Evolutionary conservation across 2,797 vertebrate genomes (phyloP), one percentile per base, ranked within the genome.

Genomic region (Diglossa cyanea): DNA sequence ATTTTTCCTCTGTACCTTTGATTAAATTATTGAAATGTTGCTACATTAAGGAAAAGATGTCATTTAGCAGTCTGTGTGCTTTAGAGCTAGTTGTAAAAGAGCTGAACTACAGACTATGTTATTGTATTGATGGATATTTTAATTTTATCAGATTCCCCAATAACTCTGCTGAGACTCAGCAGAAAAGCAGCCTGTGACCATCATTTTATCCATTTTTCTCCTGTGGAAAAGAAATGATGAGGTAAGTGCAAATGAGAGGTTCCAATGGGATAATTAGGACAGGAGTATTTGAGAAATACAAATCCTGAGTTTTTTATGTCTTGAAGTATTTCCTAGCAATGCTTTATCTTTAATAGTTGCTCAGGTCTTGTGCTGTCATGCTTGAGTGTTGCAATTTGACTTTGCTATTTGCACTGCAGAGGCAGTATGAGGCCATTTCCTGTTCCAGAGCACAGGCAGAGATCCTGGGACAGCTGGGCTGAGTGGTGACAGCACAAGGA

Each of bases 1-100:
- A 54, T 76, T 86, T 93, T 91, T 66, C 66, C 28, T 82, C 67
- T 57, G 28, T 48, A 79, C 2, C 35, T 89, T 89, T 92, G 40
- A 79, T 95, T 71, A 77, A 83, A 70, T 89, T 85, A 95, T 71
- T 91, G 92, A 91, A 93, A 89, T 39, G 26, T 70, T 84, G 55
- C 79, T 84, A 33, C 57, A 84, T 79, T 86, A 87, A 88, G 51
- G 55, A 93, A 92, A 89, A 73, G 2, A 23, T 85, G 11, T 14
- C 21, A 66, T 92, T 93, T 79, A 86, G 16, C n/a, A 63, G 24
- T 91, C 7, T 61, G 39, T 68, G 44, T 65, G 25, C 23, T 90
- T 94, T 83, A 62, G 55, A 66, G 6, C 8, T 72, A 63, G 35
- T 28, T 80, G 42, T 62, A 54, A 81, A 86, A 74, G 23, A 77